Evolutionary conservation across 2,888 invertebrate genomes (phyloP).

Genomic region (Drosophila merina): DNA sequence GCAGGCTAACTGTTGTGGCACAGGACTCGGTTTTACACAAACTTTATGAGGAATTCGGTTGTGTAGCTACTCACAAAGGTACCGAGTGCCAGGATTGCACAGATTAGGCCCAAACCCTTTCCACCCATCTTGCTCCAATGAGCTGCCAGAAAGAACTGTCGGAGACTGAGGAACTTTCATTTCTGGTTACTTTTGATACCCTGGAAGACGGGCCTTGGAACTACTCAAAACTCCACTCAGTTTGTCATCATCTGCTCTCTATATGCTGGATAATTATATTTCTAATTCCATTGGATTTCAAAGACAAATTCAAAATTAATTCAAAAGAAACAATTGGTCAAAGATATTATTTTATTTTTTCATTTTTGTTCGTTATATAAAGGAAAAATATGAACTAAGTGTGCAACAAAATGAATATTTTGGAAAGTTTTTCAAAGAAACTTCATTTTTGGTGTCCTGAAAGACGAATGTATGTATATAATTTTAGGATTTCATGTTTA

Average conservation of each 20-base stretch:
- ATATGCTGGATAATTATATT: constrained; percentile 3
- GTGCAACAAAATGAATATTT: neutral
- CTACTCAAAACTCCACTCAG: neutral
- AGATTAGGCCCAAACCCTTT: constrained; percentile 48
- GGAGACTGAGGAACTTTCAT: neutral
- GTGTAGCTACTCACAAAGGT: constrained; percentile 54
- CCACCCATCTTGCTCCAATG: constrained; percentile 46
- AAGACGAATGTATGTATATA: neutral
- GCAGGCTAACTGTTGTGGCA: constrained; percentile 50
- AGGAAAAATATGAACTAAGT: neutral
- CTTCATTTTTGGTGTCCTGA: neutral
- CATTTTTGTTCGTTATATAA: neutral
- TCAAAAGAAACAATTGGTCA: constrained; percentile 11
- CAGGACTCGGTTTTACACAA: neutral
- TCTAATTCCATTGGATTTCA: neutral
- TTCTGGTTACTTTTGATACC: neutral
- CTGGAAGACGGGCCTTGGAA: neutral
- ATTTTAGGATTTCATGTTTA: neutral
- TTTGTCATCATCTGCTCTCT: constrained; percentile 1
- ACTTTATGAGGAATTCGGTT: neutral
- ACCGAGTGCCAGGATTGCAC: constrained; percentile 46
- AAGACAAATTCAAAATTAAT: neutral
- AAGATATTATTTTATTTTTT: neutral
- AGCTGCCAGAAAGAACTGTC: constrained; percentile 37
- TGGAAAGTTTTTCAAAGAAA: constrained; percentile 1